phyloP scores from a whole-genome alignment of 2,113 vertebrate species.

The Catharus minimus region DNA sequence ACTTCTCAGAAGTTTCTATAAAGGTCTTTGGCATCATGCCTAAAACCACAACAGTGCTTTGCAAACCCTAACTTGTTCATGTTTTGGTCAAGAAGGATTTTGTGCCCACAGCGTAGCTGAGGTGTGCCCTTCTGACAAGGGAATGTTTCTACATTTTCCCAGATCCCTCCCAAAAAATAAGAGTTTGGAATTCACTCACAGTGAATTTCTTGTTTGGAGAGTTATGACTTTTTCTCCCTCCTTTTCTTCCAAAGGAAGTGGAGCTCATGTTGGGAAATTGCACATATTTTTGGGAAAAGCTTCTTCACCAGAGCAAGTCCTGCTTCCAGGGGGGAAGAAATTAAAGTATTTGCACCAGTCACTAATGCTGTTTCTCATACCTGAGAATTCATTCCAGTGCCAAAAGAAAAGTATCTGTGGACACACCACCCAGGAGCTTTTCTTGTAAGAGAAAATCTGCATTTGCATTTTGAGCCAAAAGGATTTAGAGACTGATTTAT shows the following conservation, averaged over 20 bases:
- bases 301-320: background rate
- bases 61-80: accelerated
- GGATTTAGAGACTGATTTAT: background rate
- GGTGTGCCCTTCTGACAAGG: background rate
- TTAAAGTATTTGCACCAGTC: background rate
- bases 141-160: background rate
- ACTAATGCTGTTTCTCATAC: background rate
- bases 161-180: background rate
- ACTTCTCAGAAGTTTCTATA: background rate
- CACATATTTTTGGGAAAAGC: accelerated
- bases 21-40: background rate
- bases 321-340: background rate
- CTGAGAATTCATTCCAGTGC: background rate
- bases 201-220: background rate
- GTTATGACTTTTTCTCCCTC: accelerated
- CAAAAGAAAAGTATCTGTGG: background rate
- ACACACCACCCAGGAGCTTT: background rate
- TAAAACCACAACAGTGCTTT: background rate
- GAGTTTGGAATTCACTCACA: background rate
- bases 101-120: background rate
- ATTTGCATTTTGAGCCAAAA: background rate
- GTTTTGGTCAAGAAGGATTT: background rate
- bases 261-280: background rate
- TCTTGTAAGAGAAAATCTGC: background rate
- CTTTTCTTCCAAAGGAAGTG: background rate